Base-by-base conservation (phyloP, 2,113 vertebrate species). In the Seriola dumerili region DNA sequence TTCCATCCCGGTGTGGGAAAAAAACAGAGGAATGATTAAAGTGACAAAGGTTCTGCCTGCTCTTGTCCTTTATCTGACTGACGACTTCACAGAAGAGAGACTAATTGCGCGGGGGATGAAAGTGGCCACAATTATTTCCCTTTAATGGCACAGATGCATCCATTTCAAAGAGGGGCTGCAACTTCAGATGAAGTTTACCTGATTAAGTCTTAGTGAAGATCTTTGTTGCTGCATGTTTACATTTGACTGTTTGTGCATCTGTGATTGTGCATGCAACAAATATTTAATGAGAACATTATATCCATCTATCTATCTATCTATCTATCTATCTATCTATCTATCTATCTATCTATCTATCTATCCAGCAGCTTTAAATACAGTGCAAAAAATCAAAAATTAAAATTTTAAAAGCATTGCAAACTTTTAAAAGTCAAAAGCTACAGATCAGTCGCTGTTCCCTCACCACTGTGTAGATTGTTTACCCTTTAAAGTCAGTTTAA, bases 121-220 rank as follows among this genome's bases (percentile, higher is more conserved):
- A 92, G 91, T 90, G 85, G 85, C 80, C 81, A 88, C 84, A 93
- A 94, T 93, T 94, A 93, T 93, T 92, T 88, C 87, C 78, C 83
- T 82, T 80, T 88, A 88, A 93, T 87, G 80, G 88, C 83, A 82
- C 84, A 88, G 89, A 91, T 93, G 82, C 84, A 81, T 86, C 78
- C 61, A 86, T 91, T 90, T 91, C 81, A 94, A 88, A 89, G 90
- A 76, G 84, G 85, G 67, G 72, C 62, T 85, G 83, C 76, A 92
- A 89, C 81, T 90, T 91, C 73, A 86, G 61, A 81, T 89, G 67
- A 84, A 81, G 81, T 91, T 91, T 71, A 75, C 63, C 75, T 88
- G 80, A 85, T 81, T 76, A 90, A 76, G 48, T 32, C 21, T 10
- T 44, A 87, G 72, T 48, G 8, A 79, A 74, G 64, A 57, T 57